Evolutionary conservation across 2,888 invertebrate species (phyloP).

Genomic region (Aspidiotus rigidus): DNA sequence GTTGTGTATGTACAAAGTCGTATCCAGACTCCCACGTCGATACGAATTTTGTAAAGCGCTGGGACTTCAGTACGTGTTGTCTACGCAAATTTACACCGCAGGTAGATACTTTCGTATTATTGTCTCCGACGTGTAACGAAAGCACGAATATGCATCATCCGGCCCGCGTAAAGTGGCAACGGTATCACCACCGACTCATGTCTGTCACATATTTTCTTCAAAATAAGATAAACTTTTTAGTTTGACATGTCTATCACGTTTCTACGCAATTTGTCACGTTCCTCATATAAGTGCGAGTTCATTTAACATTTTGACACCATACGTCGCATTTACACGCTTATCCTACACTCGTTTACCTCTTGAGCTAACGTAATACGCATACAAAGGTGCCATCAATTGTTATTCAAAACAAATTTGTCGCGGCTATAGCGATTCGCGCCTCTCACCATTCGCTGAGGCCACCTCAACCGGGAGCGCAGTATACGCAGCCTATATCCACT

Average conservation of each 20-base stretch:
- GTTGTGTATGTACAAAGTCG: too few relatives aligned
- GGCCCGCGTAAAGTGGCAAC: too few relatives aligned
- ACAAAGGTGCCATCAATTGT: conserved; percentile 3
- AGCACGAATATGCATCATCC: too few relatives aligned
- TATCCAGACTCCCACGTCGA: too few relatives aligned
- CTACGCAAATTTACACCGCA: too few relatives aligned
- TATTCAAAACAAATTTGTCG: conserved; percentile 32
- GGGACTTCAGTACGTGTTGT: too few relatives aligned
- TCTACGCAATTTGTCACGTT: conserved; percentile 30
- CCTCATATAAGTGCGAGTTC: conserved; percentile 7
- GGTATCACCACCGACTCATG: neutral
- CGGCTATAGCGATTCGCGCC: conserved; percentile 4
- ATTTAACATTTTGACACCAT: conserved; percentile 14
- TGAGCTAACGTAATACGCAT: too few relatives aligned
- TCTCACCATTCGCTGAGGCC: conserved; percentile 5
- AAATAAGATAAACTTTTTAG: conserved; percentile 3
- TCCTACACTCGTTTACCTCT: neutral
- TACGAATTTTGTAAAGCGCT: too few relatives aligned
- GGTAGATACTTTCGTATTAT: too few relatives aligned
- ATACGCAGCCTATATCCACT: too few relatives aligned
- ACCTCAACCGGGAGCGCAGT: too few relatives aligned
- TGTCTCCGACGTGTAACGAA: too few relatives aligned
- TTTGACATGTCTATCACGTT: conserved; percentile 28
- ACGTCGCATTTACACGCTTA: neutral
- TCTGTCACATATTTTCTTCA: neutral